phyloP scores from a whole-genome alignment of 2,797 vertebrate genomes.

The Myioborus melanocephalus region DNA sequence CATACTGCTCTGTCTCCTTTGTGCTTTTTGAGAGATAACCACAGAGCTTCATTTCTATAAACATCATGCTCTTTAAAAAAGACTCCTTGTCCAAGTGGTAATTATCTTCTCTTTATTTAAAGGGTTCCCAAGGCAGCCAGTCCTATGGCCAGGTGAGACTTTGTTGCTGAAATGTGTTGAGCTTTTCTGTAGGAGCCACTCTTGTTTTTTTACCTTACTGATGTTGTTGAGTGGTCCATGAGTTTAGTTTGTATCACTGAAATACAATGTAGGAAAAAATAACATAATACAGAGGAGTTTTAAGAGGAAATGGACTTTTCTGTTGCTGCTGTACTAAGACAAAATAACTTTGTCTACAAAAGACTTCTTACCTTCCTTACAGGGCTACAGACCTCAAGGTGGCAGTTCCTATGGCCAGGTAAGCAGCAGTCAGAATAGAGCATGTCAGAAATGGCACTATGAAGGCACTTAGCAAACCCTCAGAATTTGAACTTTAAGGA shows the following conservation, averaged over 20 bases:
- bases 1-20: background rate
- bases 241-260: background rate
- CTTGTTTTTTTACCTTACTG: background rate
- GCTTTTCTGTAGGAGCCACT: background rate
- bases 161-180: background rate
- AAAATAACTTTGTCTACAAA: background rate
- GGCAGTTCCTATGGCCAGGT: background rate
- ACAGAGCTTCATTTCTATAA: background rate
- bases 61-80: fast-evolving
- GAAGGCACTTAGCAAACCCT: too few species aligned
- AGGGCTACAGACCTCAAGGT: background rate
- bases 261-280: fast-evolving
- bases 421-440: background rate
- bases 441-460: background rate
- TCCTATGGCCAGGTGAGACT: background rate
- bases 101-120: background rate
- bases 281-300: fast-evolving
- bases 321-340: background rate
- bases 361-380: background rate
- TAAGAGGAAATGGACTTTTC: background rate
- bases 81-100: background rate
- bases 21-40: background rate
- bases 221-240: too few species aligned
- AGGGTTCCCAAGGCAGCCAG: background rate
- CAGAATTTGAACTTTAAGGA: too few species aligned